Percentiles rank a stretch among this genome's conserved stretches.
Conservation (phyloP, 1,140 invertebrate species). For the Daktulosphaira vitifoliae region DNA sequence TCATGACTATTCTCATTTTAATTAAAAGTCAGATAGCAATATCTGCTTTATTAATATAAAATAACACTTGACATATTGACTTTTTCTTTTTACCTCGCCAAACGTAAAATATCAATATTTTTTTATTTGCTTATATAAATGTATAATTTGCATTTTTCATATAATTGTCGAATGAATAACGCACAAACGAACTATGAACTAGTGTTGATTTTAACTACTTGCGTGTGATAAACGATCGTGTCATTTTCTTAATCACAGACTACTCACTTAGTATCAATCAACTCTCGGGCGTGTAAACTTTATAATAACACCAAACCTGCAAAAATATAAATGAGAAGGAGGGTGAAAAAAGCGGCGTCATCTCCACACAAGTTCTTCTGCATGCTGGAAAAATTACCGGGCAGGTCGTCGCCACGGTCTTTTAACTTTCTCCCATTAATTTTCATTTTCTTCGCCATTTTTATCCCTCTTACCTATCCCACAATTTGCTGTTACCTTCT, state of each 20-base stretch:
- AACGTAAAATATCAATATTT: not conserved
- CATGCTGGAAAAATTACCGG: conserved; percentile 23
- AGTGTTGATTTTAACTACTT: conserved; percentile 10
- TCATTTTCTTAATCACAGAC: conserved; percentile 13
- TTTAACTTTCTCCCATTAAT: conserved; percentile 34
- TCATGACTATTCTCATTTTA: too few species aligned
- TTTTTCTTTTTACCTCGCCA: not conserved
- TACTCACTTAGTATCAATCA: conserved; percentile 24
- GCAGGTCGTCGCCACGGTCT: conserved; percentile 24
- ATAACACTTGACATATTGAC: too few species aligned
- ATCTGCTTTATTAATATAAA: too few species aligned
- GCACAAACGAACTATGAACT: conserved; percentile 26
- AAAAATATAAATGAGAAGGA: conserved; percentile 8
- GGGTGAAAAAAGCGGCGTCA: conserved; percentile 28
- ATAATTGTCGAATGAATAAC: too few species aligned
- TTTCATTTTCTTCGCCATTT: conserved; percentile 29
- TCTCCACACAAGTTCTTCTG: conserved; percentile 22
- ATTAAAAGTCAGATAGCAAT: too few species aligned
- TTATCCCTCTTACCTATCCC: not conserved
- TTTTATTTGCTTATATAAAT: too few species aligned
- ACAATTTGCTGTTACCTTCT: not conserved
- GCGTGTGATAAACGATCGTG: conserved; percentile 27
- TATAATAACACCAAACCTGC: conserved; percentile 28
- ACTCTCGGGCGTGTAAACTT: conserved; percentile 25
- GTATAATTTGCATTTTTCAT: too few species aligned